Conservation (phyloP, 2,113 vertebrate genomes). For the Rhegmatorhina hoffmannsi region DNA sequence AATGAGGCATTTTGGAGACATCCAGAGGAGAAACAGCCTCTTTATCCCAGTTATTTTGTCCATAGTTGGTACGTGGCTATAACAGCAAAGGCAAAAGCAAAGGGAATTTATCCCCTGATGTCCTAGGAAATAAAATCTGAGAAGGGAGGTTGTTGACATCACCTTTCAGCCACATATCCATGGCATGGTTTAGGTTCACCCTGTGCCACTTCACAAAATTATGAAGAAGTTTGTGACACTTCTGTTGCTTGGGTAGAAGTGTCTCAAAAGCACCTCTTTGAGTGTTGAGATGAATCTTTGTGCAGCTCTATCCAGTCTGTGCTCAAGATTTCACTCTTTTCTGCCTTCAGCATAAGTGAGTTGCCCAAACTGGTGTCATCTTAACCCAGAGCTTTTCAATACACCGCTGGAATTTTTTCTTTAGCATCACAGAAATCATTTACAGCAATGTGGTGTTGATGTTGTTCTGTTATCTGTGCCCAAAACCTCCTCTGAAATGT, state of each 20-base stretch:
- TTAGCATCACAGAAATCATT: not conserved
- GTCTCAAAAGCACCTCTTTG: not conserved
- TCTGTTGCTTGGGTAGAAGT: not conserved
- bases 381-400: not conserved
- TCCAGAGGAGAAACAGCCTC: not conserved
- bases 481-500: not conserved
- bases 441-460: not conserved
- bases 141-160: not conserved
- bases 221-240: not conserved
- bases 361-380: not conserved
- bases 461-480: not conserved
- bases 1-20: not conserved
- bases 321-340: not conserved
- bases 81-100: not conserved
- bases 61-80: accelerated
- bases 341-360: not conserved
- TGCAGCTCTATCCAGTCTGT: not conserved
- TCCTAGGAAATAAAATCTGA: not conserved
- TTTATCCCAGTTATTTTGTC: not conserved
- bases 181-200: not conserved
- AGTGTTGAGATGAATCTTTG: not conserved
- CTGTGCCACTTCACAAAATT: not conserved
- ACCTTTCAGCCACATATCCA: not conserved
- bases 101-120: not conserved
- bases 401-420: accelerated